Evolutionary conservation across 2,113 vertebrate genomes (phyloP), one percentile per base, ranked within the genome.

Genomic region (Caracal caracal): DNA sequence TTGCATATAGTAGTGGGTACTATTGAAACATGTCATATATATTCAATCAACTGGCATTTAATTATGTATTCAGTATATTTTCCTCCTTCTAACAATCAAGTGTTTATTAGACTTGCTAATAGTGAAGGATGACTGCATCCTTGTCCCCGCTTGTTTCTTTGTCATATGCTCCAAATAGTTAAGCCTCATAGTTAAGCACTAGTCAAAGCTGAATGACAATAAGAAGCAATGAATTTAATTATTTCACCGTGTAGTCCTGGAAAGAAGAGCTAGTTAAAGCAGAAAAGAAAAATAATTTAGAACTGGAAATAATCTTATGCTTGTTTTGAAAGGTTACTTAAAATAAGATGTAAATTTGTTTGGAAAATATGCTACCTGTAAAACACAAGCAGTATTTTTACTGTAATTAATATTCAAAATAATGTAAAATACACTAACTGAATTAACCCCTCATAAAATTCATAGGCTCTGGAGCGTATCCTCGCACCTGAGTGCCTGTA

Each of bases 321-420:
- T 83, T 94, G 22, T 76, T 94, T 63, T 90, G n/a, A 96, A 88
- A 96, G 37, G 16, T 93, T 79, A 83, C 20, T 95, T 94, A 97
- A 88, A 87, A 73, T 89, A 82, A 90, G 11, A 76, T 76, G 30
- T 30, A 13, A 35, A 93, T 87, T 94, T 79, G 49, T 75, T 98
- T 97, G 26, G 88, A 90, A 95, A 92, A 76, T 84, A 24, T 68
- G 40, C 61, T 83, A 51, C 47, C 30, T 94, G 43, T 43, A 49
- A 95, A 94, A 94, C 51, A 80, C 28, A 35, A 47, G 84, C n/a
- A 91, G 81, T 84, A 43, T 63, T 71, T 94, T 78, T 30, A 33
- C 13, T 80, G 30, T 92, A 93, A 89, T 94, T 97, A 96, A 94
- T 95, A 97, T 95, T 95, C 51, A 95, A 95, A 98, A 91, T 96